Evolutionary conservation across 2,888 invertebrate species (phyloP).

Genomic region (Strigamia transsilvanica): DNA sequence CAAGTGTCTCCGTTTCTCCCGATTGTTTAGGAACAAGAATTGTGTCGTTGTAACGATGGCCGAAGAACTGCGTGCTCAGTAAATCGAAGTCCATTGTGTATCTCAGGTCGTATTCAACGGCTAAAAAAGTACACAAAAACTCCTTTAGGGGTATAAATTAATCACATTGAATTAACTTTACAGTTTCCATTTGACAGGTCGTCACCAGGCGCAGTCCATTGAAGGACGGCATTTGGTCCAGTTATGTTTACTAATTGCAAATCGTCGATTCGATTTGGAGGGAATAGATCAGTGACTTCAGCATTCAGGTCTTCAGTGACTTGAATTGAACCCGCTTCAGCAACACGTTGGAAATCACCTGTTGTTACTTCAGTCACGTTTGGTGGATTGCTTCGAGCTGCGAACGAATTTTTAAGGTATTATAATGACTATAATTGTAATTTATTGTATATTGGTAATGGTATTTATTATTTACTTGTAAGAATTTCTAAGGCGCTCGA

Average conservation of each 20-base stretch:
- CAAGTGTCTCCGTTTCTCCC: background rate
- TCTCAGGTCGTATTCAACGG: background rate
- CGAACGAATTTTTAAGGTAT: background rate
- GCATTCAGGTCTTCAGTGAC: background rate
- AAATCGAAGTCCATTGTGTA: background rate
- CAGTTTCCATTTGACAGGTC: background rate
- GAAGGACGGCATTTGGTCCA: background rate
- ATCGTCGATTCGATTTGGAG: background rate
- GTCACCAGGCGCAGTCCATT: slow-evolving; percentile 42
- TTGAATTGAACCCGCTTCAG: slow-evolving; percentile 9
- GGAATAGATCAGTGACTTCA: background rate
- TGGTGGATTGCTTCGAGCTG: background rate
- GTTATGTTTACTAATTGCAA: background rate
- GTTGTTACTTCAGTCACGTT: background rate
- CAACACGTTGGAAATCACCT: slow-evolving; percentile 21
- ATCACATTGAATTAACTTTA: too few species aligned
- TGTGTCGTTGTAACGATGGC: background rate
- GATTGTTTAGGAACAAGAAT: background rate
- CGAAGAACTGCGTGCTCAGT: background rate
- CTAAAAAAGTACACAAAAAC: background rate
- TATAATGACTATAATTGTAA: background rate
- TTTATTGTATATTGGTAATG: too few species aligned
- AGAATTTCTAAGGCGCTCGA: slow-evolving; percentile 19
- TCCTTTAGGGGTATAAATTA: too few species aligned
- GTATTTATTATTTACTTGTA: background rate